Percentiles rank a stretch among this genome's conserved stretches.
These are phyloP conservation scores for Rhynchomys soricoides DNA, from an alignment of 2,113 vertebrate genomes.

Conservation along the genomic window DNA sequence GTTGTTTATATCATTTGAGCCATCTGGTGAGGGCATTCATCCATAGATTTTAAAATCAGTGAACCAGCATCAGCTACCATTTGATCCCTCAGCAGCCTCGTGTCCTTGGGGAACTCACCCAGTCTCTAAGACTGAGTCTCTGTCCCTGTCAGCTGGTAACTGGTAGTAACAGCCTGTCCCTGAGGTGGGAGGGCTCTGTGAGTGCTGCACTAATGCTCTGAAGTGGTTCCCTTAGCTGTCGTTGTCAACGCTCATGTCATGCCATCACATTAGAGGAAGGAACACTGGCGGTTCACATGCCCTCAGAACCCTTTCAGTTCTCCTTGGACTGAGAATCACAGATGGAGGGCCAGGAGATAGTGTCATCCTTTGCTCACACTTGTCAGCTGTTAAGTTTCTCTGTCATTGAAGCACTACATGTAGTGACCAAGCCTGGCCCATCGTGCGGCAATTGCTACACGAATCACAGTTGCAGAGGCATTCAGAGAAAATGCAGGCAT, in stretches of 20 bases:
- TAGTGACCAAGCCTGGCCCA: neutral
- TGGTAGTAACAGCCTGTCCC: neutral
- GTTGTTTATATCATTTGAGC: neutral
- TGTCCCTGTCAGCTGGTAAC: neutral
- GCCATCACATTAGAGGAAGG: neutral
- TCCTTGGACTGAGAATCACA: constrained; percentile 38
- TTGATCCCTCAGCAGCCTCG: neutral
- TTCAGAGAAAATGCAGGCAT: neutral
- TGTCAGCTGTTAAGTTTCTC: constrained; percentile 30
- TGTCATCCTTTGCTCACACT: neutral
- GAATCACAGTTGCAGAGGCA: neutral
- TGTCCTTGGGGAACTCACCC: neutral
- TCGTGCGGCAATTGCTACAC: neutral
- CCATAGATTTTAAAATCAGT: neutral
- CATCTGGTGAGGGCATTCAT: neutral
- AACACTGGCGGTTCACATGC: neutral
- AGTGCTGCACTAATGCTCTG: neutral
- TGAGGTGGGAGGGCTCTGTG: neutral
- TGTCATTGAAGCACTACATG: constrained; percentile 13
- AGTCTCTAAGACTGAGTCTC: constrained; percentile 1
- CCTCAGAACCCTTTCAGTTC: constrained; percentile 49
- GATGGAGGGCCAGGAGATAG: neutral
- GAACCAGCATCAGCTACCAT: neutral
- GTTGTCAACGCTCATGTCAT: neutral
- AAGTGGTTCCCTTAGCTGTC: neutral